These are phyloP conservation scores for Mesocricetus auratus DNA, from an alignment of 2,113 vertebrate species.

Conservation along the genomic window DNA sequence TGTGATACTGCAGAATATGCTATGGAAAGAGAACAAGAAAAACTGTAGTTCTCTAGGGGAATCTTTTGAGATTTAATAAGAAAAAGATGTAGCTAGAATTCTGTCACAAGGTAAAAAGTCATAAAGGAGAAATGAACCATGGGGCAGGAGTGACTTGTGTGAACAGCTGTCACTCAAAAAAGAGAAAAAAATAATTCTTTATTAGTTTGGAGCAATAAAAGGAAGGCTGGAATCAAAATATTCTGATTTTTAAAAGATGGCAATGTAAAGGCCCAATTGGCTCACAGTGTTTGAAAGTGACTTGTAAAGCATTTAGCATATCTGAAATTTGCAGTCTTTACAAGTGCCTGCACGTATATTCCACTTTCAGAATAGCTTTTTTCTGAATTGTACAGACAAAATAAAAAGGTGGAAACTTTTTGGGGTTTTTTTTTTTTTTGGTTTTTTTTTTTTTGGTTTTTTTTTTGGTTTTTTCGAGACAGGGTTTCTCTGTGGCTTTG, in stretches of 20 bases:
- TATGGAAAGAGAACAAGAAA: neutral
- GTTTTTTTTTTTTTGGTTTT: no score
- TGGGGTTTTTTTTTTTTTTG: no score
- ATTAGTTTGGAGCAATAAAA: slow-evolving; percentile 89
- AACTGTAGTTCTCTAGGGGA: neutral
- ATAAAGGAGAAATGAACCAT: neutral
- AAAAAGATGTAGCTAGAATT: neutral
- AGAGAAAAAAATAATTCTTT: slow-evolving; percentile 89
- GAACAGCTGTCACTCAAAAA: neutral
- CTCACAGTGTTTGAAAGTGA: slow-evolving; percentile 86
- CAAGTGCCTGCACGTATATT: slow-evolving; percentile 93
- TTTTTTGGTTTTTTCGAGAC: no score
- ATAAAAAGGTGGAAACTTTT: slow-evolving; percentile 88
- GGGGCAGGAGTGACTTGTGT: neutral
- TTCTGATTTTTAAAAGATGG: slow-evolving; percentile 78
- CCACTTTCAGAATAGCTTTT: slow-evolving; percentile 93
- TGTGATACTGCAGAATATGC: neutral
- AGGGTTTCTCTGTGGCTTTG: no score
- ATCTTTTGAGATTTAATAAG: neutral
- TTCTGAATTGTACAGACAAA: slow-evolving; percentile 89
- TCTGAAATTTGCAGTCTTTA: slow-evolving; percentile 92
- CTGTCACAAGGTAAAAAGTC: neutral
- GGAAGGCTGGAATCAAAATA: slow-evolving; percentile 85
- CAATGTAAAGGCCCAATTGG: slow-evolving; percentile 79
- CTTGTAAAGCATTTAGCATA: slow-evolving; percentile 90